Evolutionary conservation across 2,113 vertebrate genomes (phyloP), one percentile per base, ranked within the genome.

Genomic region (Motacilla tschutschensis): DNA sequence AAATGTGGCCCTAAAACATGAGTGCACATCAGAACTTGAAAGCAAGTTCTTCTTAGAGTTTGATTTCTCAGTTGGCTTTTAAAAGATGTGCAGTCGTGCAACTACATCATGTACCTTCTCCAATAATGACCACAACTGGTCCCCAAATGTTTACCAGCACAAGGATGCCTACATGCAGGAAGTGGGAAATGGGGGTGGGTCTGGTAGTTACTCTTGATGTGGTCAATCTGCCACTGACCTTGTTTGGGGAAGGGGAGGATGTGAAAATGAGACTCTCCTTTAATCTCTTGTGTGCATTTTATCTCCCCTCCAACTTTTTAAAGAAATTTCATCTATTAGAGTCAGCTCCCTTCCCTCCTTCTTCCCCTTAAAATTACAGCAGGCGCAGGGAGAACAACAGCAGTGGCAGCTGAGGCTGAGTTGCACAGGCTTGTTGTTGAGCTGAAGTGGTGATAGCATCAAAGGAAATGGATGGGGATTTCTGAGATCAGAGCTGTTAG

Each of bases 191-290:
- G 96, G 96, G 97, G 91, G 95, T 95, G 96, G 96, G 94, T 93
- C 94, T 97, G 91, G 87, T 95, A 93, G 97, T 96, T 97, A 96
- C 96, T 95, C 97, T 98, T 99, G 98, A 99, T 99, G 98, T 98
- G 98, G 98, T 98, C 97, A 98, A 97, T 97, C 96, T 97, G 97
- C 97, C 97, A 97, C 97, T 98, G 98, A 96, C 96, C 95, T 96
- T 97, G 92, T 96, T 96, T 96, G 94, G 92, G 90, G 79, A 95
- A 90, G 94, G 95, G 96, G 95, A 96, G 97, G 96, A 95, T 97
- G 93, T 93, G 92, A 95, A 96, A 97, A 96, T 94, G 94, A 96
- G 95, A 95, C 92, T 94, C 79, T 6, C 63, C 96, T 97, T 97
- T 95, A 94, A 94, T 94, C 89, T 97, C 89, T 88, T 66, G 75